phyloP scores from a whole-genome alignment of 2,888 invertebrate species.

The Caenorhabditis zanzibari region DNA sequence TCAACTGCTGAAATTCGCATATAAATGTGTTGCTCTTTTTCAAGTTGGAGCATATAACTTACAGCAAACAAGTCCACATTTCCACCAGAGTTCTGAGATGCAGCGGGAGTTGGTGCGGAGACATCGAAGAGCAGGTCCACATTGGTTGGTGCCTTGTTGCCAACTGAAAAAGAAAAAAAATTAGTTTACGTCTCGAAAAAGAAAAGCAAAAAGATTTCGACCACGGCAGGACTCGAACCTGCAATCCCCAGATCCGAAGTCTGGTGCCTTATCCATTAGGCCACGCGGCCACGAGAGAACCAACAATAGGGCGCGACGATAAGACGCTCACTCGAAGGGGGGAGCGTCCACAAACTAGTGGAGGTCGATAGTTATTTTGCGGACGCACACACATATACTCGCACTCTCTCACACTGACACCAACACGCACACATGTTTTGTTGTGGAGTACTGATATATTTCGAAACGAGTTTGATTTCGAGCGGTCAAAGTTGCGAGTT shows the following conservation, averaged over 20 bases:
- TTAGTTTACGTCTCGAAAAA: background rate
- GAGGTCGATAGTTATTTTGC: background rate
- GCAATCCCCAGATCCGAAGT: conserved; percentile 76
- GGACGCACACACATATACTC: background rate
- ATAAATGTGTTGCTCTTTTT: too few species aligned
- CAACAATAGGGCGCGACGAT: background rate
- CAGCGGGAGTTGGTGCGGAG: conserved; percentile 28
- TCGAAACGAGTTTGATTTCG: too few species aligned
- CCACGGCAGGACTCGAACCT: conserved; percentile 74
- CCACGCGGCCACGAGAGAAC: conserved; percentile 71
- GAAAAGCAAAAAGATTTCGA: conserved; percentile 44
- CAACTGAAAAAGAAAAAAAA: conserved; percentile 30
- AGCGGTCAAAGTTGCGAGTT: too few species aligned
- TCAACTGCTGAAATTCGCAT: conserved; percentile 24
- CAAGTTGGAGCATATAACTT: background rate
- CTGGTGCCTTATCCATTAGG: conserved; percentile 78
- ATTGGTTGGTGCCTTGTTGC: conserved; percentile 40
- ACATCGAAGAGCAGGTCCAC: conserved; percentile 55
- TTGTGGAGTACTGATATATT: too few species aligned
- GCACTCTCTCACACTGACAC: background rate
- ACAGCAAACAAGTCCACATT: conserved; percentile 42
- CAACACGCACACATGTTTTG: background rate
- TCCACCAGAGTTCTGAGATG: conserved; percentile 1
- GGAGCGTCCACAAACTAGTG: background rate
- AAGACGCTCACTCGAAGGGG: background rate